phyloP scores from a whole-genome alignment of 2,113 vertebrate genomes.

The Phoenicopterus ruber region DNA sequence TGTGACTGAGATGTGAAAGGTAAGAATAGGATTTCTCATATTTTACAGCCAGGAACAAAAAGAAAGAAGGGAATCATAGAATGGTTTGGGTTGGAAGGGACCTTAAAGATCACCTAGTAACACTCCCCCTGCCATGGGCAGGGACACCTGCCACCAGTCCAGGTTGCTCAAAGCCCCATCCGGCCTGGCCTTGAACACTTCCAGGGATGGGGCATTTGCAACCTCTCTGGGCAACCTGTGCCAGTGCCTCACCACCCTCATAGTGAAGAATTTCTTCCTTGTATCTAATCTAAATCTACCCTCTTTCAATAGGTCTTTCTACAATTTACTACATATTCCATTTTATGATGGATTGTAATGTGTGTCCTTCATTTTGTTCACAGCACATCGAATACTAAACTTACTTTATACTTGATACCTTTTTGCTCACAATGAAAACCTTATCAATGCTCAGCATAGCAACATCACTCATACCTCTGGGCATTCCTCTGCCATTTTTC shows the following conservation, averaged over 20 bases:
- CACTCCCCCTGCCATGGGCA: too few species aligned
- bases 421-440: slow-evolving; percentile 23
- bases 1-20: neutral
- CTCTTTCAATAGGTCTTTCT: neutral
- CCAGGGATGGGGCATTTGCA: too few species aligned
- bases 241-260: too few species aligned
- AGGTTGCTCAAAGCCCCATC: too few species aligned
- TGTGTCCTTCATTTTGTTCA: slow-evolving; percentile 28
- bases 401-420: slow-evolving; percentile 6
- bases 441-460: slow-evolving; percentile 34
- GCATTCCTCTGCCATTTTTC: slow-evolving; percentile 29
- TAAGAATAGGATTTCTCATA: neutral
- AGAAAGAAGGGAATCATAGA: neutral
- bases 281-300: too few species aligned
- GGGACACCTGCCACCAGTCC: too few species aligned
- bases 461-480: slow-evolving; percentile 28
- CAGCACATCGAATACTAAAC: neutral
- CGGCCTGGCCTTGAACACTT: too few species aligned
- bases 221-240: too few species aligned
- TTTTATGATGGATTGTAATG: slow-evolving; percentile 22
- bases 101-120: too few species aligned
- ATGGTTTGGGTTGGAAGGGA: too few species aligned
- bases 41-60: slow-evolving; percentile 5
- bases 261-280: too few species aligned
- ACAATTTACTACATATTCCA: neutral